Evolutionary conservation across 1,140 invertebrate species (phyloP), one percentile per base, ranked within the genome.

Genomic region (Chironomus tepperi): DNA sequence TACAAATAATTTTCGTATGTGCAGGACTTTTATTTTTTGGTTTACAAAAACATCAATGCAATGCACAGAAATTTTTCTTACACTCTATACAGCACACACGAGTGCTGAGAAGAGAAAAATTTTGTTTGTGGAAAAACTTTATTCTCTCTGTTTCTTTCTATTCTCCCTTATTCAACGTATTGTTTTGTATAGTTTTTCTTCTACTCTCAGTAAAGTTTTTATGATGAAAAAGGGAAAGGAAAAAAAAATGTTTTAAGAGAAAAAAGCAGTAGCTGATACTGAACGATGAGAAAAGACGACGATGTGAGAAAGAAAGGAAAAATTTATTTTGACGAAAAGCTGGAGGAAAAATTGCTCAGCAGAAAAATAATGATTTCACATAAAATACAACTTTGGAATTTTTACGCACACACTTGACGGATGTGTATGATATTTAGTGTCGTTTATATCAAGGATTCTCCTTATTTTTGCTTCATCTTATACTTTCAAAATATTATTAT

Each of bases 321-420:
- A 57, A 57, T 57, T 57, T 57, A 57, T 57, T 57, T 57, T 57
- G 47, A 57, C 47, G 47, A 57, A 57, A 57, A 57, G n/a, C 47
- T 57, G n/a, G 47, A 57, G 47, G 47, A n/a, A 57, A 57, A 57
- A 57, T n/a, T 57, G 47, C 47, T 70, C 65, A 70, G 19, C 16
- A 18, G 16, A 70, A 70, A 57, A 70, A 70, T 70, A 70, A 70
- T 70, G 65, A 70, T 70, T 70, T 70, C 65, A 70, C 65, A 70
- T 70, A 70, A 70, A 70, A 70, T 70, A 70, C 65, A 70, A 70
- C 65, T 70, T 70, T 70, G 65, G 65, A 19, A 19, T 70, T 70
- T 70, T 70, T 70, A 70, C 65, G 65, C 65, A 70, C 65, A 70
- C 65, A 70, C 16, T 70, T 70, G 65, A 70, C 16, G 16, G 18